Percentiles rank a stretch among this genome's conserved stretches.
phyloP scores from a whole-genome alignment of 2,888 invertebrate genomes.

The Amphipoea oculea region DNA sequence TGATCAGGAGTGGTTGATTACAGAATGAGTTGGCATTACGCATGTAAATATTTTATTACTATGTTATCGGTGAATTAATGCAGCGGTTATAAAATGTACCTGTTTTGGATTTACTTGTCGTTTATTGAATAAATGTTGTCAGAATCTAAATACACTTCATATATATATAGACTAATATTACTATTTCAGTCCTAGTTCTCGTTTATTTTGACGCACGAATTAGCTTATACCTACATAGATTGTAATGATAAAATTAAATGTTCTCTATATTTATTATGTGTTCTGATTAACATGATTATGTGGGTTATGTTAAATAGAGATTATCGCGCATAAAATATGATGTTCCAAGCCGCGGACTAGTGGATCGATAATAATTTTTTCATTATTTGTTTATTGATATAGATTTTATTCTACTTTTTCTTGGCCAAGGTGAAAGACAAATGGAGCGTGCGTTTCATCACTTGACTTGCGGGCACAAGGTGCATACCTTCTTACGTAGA shows the following conservation, averaged over 20 bases:
- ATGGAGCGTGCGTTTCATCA: neutral
- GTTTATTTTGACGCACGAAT: conserved; percentile 11
- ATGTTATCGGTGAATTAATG: conserved; percentile 21
- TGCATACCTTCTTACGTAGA: neutral
- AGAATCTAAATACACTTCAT: conserved; percentile 18
- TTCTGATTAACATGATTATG: conserved; percentile 14
- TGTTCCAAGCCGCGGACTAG: neutral
- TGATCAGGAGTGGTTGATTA: conserved; percentile 61
- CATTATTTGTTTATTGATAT: neutral
- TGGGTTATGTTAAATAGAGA: conserved; percentile 2
- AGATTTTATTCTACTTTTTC: conserved; percentile 10
- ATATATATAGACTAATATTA: conserved; percentile 7
- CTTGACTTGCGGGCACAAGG: neutral
- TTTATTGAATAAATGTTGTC: conserved; percentile 34
- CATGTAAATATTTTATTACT: conserved; percentile 47
- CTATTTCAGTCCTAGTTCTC: conserved; percentile 7
- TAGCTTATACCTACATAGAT: conserved; percentile 14
- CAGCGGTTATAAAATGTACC: conserved; percentile 22
- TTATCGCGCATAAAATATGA: neutral
- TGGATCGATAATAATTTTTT: neutral
- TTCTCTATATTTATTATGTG: conserved; percentile 8
- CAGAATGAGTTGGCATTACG: conserved; percentile 53
- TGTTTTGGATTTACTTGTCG: conserved; percentile 27
- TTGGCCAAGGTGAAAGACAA: neutral
- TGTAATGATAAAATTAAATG: conserved; percentile 3